Percentiles rank a stretch among this genome's conserved stretches.
Conservation (phyloP, 2,113 vertebrate species). For the Pyxicephalus adspersus region DNA sequence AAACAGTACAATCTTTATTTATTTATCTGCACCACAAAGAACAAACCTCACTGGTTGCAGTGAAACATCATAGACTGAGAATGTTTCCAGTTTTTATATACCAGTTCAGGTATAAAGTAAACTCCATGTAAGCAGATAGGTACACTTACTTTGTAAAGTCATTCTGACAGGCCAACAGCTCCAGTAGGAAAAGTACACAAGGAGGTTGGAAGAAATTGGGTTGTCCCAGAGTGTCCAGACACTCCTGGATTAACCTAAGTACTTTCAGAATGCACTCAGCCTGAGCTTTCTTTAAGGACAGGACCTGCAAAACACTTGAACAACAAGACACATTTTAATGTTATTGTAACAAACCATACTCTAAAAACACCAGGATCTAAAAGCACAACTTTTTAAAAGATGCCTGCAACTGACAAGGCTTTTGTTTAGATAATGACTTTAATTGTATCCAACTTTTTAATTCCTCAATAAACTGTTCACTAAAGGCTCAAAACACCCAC, state of each 20-base stretch:
- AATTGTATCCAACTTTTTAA: conserved; percentile 12
- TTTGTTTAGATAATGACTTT: neutral
- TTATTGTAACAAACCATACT: neutral
- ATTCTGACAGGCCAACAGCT: conserved; percentile 93
- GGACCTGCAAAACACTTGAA: conserved; percentile 86
- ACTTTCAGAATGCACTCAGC: conserved; percentile 84
- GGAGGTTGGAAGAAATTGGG: conserved; percentile 92
- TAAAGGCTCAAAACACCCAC: conserved; percentile 18
- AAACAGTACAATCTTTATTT: too few relatives aligned
- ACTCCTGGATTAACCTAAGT: conserved; percentile 82
- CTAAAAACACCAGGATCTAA: neutral
- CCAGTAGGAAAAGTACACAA: conserved; percentile 90
- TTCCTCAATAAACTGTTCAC: neutral
- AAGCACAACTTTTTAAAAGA: neutral
- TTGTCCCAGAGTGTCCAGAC: conserved; percentile 81
- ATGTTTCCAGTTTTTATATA: too few relatives aligned
- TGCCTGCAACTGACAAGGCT: neutral
- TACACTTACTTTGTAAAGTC: conserved; percentile 88
- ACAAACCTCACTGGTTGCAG: too few relatives aligned
- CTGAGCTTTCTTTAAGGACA: conserved; percentile 87
- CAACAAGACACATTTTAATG: neutral
- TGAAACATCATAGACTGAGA: too few relatives aligned
- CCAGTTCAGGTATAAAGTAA: too few relatives aligned
- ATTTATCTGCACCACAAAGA: too few relatives aligned
- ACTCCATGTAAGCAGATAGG: too few relatives aligned